Evolutionary conservation across 92 coral and sea anemone species (phyloP).

Genomic region (Isaurus tuberculatus): DNA sequence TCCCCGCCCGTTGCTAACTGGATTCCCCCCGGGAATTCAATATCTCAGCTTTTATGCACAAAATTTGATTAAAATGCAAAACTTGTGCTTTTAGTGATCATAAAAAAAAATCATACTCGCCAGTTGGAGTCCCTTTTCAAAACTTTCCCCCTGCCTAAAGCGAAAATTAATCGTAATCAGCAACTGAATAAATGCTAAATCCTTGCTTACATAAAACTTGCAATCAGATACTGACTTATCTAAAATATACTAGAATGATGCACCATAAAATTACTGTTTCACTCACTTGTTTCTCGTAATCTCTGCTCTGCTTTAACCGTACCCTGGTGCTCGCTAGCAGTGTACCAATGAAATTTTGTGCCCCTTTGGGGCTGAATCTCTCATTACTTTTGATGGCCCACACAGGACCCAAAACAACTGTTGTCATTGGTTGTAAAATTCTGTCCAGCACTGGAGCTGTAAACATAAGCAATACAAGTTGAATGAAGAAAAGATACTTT

Average conservation of each 20-base stretch:
- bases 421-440: constrained; percentile 85
- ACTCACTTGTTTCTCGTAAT: constrained; percentile 83
- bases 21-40: no score
- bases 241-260: background rate
- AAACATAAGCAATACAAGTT: background rate
- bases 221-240: no score
- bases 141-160: no score
- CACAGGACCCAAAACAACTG: constrained; percentile 84
- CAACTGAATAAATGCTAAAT: no score
- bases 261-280: background rate
- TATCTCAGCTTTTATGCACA: no score
- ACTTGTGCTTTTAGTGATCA: no score
- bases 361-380: constrained; percentile 94
- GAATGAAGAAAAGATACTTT: background rate
- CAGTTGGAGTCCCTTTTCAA: no score
- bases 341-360: constrained; percentile 78
- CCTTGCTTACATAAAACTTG: no score
- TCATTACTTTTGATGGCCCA: constrained; percentile 96
- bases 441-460: constrained; percentile 91
- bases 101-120: no score
- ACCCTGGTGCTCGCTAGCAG: constrained; percentile 78
- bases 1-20: no score
- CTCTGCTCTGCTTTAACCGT: constrained; percentile 83
- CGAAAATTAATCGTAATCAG: no score
- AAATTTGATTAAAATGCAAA: no score